Evolutionary conservation across 2,113 vertebrate species (phyloP).

Genomic region (Trinectes maculatus): DNA sequence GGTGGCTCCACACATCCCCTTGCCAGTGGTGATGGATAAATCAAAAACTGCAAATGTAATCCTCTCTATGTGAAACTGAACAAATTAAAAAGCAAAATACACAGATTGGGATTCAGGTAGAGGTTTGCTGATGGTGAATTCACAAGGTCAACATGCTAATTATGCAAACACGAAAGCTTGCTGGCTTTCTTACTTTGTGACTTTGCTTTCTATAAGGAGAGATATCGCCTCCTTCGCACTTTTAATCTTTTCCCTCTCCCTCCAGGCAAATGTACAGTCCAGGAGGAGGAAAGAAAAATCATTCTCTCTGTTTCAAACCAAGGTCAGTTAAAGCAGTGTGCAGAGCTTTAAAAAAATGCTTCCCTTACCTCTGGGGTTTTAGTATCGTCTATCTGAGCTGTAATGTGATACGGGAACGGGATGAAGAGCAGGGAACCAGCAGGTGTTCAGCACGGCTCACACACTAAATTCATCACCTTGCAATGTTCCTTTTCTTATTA

Average conservation of each 20-base stretch:
- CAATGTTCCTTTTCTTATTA: constrained; percentile 53
- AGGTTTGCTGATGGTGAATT: constrained; percentile 19
- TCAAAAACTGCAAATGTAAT: constrained; percentile 14
- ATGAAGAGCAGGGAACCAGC: constrained; percentile 54
- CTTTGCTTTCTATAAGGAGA: constrained; percentile 43
- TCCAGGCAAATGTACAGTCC: constrained; percentile 30
- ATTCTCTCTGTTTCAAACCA: constrained; percentile 39
- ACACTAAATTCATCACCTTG: constrained; percentile 69
- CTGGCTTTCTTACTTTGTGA: constrained; percentile 26
- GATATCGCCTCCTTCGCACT: constrained; percentile 36
- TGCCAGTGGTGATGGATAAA: neutral
- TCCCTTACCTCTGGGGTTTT: constrained; percentile 73
- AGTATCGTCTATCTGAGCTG: constrained; percentile 71
- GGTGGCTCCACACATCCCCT: neutral
- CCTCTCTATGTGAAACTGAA: neutral
- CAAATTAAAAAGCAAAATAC: neutral
- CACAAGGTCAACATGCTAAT: constrained; percentile 20
- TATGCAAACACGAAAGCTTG: constrained; percentile 42
- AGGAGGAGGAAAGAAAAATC: constrained; percentile 30
- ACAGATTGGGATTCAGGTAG: neutral
- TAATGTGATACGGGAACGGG: constrained; percentile 77
- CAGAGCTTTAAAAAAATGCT: constrained; percentile 79
- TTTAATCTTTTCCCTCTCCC: constrained; percentile 54
- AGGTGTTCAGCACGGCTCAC: constrained; percentile 53
- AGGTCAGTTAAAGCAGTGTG: constrained; percentile 71